phyloP scores from a whole-genome alignment of 1,140 invertebrate species.

The Pachypsylla venusta region DNA sequence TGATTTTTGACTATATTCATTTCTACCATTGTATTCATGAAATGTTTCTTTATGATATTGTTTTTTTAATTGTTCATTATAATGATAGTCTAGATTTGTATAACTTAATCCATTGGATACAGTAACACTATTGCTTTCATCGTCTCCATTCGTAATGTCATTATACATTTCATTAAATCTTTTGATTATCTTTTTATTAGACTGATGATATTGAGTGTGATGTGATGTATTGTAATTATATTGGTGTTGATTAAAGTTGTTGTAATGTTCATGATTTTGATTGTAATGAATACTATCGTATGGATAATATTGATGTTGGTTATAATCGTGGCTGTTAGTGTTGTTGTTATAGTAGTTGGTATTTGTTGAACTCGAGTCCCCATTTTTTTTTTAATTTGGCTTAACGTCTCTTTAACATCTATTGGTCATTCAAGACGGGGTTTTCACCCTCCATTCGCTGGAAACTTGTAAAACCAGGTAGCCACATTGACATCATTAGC shows the following conservation, averaged over 20 bases:
- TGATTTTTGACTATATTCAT: no score
- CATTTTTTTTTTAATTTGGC: no score
- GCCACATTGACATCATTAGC: no score
- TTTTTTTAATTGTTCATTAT: constrained; percentile 5
- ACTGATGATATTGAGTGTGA: not conserved
- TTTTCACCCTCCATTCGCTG: no score
- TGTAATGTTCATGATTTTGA: not conserved
- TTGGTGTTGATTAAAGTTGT: not conserved
- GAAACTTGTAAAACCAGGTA: no score
- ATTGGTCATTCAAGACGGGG: no score
- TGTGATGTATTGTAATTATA: not conserved
- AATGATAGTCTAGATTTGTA: constrained; percentile 65
- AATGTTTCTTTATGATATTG: no score
- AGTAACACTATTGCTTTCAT: constrained; percentile 46
- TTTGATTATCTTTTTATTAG: not conserved
- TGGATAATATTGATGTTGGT: not conserved
- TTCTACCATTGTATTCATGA: no score
- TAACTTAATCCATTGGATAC: constrained; percentile 74
- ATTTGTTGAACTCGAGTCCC: no score
- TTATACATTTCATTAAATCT: not conserved
- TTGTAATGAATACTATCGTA: not conserved
- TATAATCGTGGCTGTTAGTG: not conserved
- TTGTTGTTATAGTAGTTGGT: constrained; percentile 3
- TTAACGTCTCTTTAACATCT: no score
- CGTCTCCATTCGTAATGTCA: not conserved